These are phyloP conservation scores for Stegana nigrithorax DNA, from an alignment of 2,888 invertebrate species.

Conservation along the genomic window DNA sequence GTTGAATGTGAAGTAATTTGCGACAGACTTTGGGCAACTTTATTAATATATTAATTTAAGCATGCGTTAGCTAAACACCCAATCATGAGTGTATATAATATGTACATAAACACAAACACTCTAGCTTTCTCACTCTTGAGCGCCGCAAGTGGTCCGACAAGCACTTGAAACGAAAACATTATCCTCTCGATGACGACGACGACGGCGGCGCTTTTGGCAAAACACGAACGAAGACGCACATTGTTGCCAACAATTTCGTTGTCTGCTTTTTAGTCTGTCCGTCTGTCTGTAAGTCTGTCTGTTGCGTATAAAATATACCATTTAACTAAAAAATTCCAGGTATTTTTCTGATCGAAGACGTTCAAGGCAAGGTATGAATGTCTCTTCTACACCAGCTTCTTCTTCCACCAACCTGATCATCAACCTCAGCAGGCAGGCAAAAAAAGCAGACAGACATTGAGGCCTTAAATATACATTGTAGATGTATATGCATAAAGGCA, in stretches of 20 bases:
- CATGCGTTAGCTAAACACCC: too few species aligned
- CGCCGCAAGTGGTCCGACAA: too few species aligned
- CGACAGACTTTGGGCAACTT: too few species aligned
- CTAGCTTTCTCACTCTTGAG: too few species aligned
- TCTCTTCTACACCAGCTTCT: background rate
- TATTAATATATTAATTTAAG: too few species aligned
- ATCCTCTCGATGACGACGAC: too few species aligned
- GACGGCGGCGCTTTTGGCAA: slow-evolving; percentile 15
- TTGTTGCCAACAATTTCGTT: background rate
- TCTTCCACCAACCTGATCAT: background rate
- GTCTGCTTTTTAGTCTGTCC: slow-evolving; percentile 1
- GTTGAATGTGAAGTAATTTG: too few species aligned
- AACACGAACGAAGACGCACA: background rate
- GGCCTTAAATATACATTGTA: background rate
- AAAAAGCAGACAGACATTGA: background rate
- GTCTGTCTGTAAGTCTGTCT: background rate
- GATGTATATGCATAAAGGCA: too few species aligned
- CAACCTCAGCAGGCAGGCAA: background rate
- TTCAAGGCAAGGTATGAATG: slow-evolving; percentile 10
- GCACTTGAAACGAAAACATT: too few species aligned
- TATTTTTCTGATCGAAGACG: slow-evolving; percentile 16
- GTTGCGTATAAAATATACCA: slow-evolving; percentile 14
- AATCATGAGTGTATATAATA: too few species aligned
- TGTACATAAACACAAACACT: too few species aligned
- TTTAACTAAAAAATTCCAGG: slow-evolving; percentile 20